phyloP scores from a whole-genome alignment of 2,888 invertebrate species.

The Camponotus fellah region DNA sequence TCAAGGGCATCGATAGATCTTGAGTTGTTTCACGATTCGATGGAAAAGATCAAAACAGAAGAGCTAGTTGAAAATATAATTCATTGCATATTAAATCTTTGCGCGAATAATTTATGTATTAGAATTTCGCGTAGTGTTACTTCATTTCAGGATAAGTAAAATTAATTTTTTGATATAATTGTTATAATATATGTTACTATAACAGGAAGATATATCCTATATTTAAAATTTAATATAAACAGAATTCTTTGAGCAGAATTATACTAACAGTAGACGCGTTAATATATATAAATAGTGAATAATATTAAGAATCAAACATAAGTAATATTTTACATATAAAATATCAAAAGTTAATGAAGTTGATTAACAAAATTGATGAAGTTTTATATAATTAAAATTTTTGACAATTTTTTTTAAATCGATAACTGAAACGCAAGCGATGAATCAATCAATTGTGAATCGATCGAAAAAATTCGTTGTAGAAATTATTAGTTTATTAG shows the following conservation, averaged over 20 bases:
- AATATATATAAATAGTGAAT: not conserved
- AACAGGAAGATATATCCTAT: too few relatives aligned
- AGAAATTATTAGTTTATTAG: slow-evolving; percentile 40
- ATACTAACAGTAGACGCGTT: not conserved
- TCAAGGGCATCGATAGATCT: slow-evolving; percentile 66
- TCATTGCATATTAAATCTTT: not conserved
- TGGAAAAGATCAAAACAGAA: slow-evolving; percentile 34
- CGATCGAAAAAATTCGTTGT: slow-evolving; percentile 5
- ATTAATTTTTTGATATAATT: not conserved
- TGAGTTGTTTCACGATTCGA: slow-evolving; percentile 43
- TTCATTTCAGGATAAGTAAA: not conserved
- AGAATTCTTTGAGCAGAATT: not conserved
- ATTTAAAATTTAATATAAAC: not conserved
- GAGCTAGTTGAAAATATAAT: not conserved
- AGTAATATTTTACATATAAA: not conserved
- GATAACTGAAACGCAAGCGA: not conserved
- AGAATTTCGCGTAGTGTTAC: not conserved
- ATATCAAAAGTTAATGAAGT: not conserved
- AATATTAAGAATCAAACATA: not conserved
- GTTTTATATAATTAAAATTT: not conserved
- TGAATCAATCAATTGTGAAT: slow-evolving; percentile 37
- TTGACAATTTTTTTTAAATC: slow-evolving; percentile 1
- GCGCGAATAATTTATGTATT: not conserved
- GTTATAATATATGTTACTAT: not conserved
- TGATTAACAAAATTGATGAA: not conserved